phyloP scores from a whole-genome alignment of 2,113 vertebrate species.

The Hyperoodon ampullatus region DNA sequence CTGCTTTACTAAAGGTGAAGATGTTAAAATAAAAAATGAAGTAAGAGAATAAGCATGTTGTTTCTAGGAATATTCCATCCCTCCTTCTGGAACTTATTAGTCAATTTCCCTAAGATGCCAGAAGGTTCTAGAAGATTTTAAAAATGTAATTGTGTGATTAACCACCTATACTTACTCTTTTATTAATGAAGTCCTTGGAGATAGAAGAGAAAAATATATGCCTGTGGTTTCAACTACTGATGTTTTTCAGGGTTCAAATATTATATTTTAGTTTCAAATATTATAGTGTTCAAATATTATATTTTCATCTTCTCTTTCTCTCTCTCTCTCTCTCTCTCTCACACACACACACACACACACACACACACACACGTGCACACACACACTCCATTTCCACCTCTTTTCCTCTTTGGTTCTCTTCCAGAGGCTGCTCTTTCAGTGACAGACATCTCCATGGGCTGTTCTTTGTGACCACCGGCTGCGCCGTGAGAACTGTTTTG shows the following conservation, averaged over 20 bases:
- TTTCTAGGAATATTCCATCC: background rate
- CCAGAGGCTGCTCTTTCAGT: slow-evolving; percentile 19
- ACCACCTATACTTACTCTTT: background rate
- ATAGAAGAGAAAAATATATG: background rate
- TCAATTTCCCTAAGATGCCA: background rate
- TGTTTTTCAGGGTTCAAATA: slow-evolving; percentile 21
- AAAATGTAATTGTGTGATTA: background rate
- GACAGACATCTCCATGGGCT: background rate
- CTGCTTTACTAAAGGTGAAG: slow-evolving; percentile 36
- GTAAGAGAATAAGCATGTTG: background rate
- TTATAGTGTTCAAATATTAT: background rate
- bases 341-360: background rate
- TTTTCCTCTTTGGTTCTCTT: slow-evolving; percentile 6
- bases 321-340: background rate
- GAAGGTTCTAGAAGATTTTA: slow-evolving; percentile 6
- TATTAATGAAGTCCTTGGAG: background rate
- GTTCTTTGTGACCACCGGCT: background rate
- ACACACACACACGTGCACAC: background rate
- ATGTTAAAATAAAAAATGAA: background rate
- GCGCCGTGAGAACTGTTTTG: background rate
- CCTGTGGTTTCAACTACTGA: background rate
- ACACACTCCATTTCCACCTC: background rate
- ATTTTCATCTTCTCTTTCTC: background rate
- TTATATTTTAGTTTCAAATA: background rate
- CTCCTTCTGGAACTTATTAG: slow-evolving; percentile 40